Evolutionary conservation across 2,888 invertebrate genomes (phyloP), one percentile per base, ranked within the genome.

Genomic region (Drosophila silvestris): DNA sequence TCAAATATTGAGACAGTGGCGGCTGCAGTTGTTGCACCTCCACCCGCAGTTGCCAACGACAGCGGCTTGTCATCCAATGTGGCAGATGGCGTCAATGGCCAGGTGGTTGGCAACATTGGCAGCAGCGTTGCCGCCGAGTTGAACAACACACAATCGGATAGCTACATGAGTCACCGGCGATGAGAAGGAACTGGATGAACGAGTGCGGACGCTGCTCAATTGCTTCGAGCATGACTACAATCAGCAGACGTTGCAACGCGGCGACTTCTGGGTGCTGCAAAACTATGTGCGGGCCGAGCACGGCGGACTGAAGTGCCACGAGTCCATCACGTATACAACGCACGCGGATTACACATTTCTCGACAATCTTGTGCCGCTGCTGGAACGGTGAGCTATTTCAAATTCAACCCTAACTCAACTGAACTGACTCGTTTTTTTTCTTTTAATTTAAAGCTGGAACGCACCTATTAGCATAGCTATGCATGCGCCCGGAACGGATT

Each of bases 281-380:
- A 98, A 98, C 94, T 98, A 96, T 92, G 95, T 97, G 80, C 95
- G 95, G 50, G 97, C 97, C 69, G 96, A 96, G 70, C 95, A 95
- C 88, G 95, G 95, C 26, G 93, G 94, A 52, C 92, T 96, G 59
- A 94, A 94, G 91, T 98, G 98, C 93, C 96, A 97, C 93, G 97
- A 97, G 93, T 96, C 96, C 82, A 95, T 98, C 79, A 98, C 98
- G 1, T 98, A 98, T 91, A 97, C 98, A 41, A 98, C 98, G 19
- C 98, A 98, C 93, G 97, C 97, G 6, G 98, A 98, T 91, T 97
- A 96, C 94, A 97, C 97, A 83, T 98, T 98, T 94, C 95, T 98
- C 91, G 97, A 98, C 93, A 98, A 98, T 94, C 94, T 98, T 87
- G 95, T 96, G 92, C 97, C 97, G 72, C 94, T 98, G 87, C 94